These are phyloP conservation scores for Clivina fossor DNA, from an alignment of 2,888 invertebrate genomes.

Conservation along the genomic window DNA sequence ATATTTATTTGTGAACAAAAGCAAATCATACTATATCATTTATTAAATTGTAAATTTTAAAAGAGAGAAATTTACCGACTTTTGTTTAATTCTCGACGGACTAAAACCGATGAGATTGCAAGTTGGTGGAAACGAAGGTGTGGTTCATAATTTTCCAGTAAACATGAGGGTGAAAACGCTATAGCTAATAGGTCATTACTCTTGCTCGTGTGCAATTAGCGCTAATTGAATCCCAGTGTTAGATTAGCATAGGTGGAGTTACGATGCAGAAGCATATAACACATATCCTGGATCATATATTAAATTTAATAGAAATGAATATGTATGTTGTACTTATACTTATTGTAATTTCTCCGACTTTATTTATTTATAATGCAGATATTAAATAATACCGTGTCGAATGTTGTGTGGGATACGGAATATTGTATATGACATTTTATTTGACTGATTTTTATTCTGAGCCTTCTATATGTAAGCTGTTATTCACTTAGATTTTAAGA, in stretches of 20 bases:
- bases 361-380: too few relatives aligned
- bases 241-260: slow-evolving; percentile 23
- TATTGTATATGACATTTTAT: too few relatives aligned
- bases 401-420: too few relatives aligned
- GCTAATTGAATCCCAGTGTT: slow-evolving; percentile 26
- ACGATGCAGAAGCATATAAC: neutral
- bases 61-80: neutral
- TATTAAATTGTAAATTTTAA: neutral
- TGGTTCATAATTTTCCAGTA: slow-evolving; percentile 12
- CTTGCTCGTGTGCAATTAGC: slow-evolving; percentile 24
- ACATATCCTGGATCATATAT: too few relatives aligned
- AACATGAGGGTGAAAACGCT: slow-evolving; percentile 4
- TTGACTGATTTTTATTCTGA: too few relatives aligned
- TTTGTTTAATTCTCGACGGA: neutral
- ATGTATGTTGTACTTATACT: neutral
- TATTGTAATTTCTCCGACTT: slow-evolving; percentile 10
- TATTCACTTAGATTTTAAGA: too few relatives aligned
- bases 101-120: neutral
- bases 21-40: neutral
- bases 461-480: too few relatives aligned
- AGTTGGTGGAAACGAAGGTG: slow-evolving; percentile 19
- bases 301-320: too few relatives aligned
- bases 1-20: neutral
- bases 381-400: too few relatives aligned
- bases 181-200: slow-evolving; percentile 23